Evolutionary conservation across 2,113 vertebrate genomes (phyloP).

Genomic region (Dryoscopus gambensis): DNA sequence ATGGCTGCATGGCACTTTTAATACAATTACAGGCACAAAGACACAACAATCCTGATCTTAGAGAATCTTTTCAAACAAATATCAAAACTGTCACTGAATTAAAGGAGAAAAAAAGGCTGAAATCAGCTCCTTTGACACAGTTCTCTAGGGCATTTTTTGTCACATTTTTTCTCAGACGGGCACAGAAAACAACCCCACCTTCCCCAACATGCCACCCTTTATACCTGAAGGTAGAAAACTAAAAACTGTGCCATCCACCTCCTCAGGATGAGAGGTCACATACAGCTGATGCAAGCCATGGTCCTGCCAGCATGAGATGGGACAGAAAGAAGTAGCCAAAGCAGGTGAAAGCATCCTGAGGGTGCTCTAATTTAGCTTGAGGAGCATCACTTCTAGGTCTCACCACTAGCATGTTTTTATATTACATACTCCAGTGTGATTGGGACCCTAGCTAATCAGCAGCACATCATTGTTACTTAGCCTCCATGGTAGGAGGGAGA

Average conservation of each 20-base stretch:
- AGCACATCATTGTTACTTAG: not conserved
- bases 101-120: not conserved
- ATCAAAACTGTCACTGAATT: not conserved
- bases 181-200: not conserved
- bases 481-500: not conserved
- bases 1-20: not conserved
- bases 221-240: not conserved
- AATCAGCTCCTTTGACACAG: not conserved
- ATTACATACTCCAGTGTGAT: not conserved
- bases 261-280: not conserved
- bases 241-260: not conserved
- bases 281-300: not conserved
- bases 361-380: not conserved
- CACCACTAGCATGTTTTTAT: accelerated
- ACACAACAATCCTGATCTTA: not conserved
- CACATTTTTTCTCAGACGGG: not conserved
- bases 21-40: not conserved
- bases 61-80: constrained; percentile 5
- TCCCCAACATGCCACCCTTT: not conserved
- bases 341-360: not conserved
- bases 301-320: not conserved
- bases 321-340: not conserved
- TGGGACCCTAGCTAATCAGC: not conserved
- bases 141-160: not conserved
- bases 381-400: not conserved